phyloP scores from a whole-genome alignment of 2,888 invertebrate species.

The Himalopsyche tibetana region DNA sequence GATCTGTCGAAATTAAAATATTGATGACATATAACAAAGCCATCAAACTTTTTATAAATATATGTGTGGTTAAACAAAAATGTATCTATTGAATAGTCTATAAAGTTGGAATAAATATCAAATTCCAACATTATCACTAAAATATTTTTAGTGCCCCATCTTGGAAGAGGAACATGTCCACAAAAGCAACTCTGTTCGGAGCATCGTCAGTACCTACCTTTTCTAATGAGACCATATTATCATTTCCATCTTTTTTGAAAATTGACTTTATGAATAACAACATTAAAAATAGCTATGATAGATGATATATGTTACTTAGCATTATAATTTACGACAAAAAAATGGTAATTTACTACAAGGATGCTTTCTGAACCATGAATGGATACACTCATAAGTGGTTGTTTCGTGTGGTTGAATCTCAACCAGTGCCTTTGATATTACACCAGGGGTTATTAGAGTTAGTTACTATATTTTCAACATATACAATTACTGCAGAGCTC shows the following conservation, averaged over 20 bases:
- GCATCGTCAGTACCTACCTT: neutral
- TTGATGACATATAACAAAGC: too few relatives aligned
- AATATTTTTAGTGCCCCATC: too few relatives aligned
- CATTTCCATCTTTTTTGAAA: conserved; percentile 25
- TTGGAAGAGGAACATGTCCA: neutral
- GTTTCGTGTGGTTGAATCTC: conserved; percentile 5
- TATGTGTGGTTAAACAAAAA: too few relatives aligned
- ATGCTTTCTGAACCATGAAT: conserved; percentile 35
- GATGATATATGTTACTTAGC: conserved; percentile 38
- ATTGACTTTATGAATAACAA: conserved; percentile 17
- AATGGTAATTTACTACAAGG: conserved; percentile 38
- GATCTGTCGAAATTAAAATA: too few relatives aligned
- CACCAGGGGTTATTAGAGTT: conserved; percentile 26
- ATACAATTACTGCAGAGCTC: neutral
- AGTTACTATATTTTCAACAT: neutral
- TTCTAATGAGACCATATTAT: conserved; percentile 39
- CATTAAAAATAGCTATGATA: conserved; percentile 22
- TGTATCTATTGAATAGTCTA: too few relatives aligned
- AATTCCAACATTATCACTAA: too few relatives aligned
- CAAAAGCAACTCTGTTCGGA: neutral
- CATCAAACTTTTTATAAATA: too few relatives aligned
- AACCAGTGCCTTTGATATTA: conserved; percentile 1
- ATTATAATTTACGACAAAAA: conserved; percentile 25
- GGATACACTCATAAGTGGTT: conserved; percentile 29
- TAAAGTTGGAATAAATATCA: too few relatives aligned